phyloP scores from a whole-genome alignment of 2,113 vertebrate genomes.

The Serilophus lunatus region DNA sequence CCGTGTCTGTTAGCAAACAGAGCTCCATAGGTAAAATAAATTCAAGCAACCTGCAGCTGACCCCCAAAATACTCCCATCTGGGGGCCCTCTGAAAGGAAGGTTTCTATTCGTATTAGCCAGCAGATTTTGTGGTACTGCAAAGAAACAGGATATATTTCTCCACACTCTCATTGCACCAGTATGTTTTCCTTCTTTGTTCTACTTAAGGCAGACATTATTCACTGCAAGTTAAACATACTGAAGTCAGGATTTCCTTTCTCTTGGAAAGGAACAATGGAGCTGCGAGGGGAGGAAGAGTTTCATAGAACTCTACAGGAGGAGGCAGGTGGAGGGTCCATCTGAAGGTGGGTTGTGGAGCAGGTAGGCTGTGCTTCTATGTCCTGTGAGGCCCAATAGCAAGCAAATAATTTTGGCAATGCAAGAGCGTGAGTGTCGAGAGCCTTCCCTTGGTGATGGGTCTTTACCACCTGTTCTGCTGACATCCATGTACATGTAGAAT shows the following conservation, averaged over 20 bases:
- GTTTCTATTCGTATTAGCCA: not conserved
- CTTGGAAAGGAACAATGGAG: not conserved
- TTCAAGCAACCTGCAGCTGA: not conserved
- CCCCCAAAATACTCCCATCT: not conserved
- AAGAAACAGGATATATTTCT: not conserved
- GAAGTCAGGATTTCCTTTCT: not conserved
- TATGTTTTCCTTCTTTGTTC: not conserved
- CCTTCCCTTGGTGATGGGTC: not conserved
- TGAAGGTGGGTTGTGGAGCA: not conserved
- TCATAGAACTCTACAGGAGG: not conserved
- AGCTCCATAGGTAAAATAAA: not conserved
- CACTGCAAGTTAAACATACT: not conserved
- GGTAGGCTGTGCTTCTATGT: not conserved
- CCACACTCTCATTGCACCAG: not conserved
- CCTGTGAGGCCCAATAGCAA: not conserved
- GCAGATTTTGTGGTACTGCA: not conserved
- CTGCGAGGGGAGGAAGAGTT: not conserved
- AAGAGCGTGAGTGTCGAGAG: not conserved
- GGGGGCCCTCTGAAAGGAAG: not conserved
- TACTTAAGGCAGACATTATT: not conserved
- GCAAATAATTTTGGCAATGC: not conserved
- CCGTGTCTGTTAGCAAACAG: not conserved
- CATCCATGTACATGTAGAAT: fast-evolving
- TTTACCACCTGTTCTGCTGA: not conserved
- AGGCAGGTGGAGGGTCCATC: not conserved